Base-by-base conservation (phyloP, 2,888 invertebrate genomes). In the Caenorhabditis doughertyi region DNA sequence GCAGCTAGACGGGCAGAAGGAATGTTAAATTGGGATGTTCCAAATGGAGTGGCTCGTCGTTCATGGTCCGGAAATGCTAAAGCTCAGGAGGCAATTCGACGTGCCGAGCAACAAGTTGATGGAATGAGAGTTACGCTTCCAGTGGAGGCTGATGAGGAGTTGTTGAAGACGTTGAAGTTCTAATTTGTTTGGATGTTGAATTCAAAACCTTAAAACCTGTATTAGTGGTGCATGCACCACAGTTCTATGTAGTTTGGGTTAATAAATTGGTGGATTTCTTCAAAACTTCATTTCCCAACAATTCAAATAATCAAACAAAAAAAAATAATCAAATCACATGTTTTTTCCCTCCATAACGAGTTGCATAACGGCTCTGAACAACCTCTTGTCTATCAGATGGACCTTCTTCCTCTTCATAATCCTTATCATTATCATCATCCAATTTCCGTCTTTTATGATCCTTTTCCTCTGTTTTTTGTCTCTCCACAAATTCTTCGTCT, bases 11-110 rank as follows among this genome's bases (percentile, higher is more conserved):
- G 93, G 62, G 94, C 94, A 1, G 89, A 90, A 55, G 86, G 90
- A 53, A 93, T 94, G 93, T 91, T 94, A 16, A 89, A 92, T 13
- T 94, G 94, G 94, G 94, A 94, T 91, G 94, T 94, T 3, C 92
- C 93, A 44, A 94, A 94, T 90, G 94, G 94, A 79, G 94, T 94
- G 32, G 83, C 86, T 1, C 89, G 94, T 56, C 90, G 94, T 7
- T 92, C 93, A 44, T 94, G 94, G 94, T 92, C 94, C 9, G 94
- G 94, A 3, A 94, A 94, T 88, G 84, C 85, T 11, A 92, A 93
- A 77, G 94, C 94, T 1, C 89, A 92, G 76, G 92, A 93, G 79
- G 93, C 94, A 0, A 94, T 94, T 39, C 87, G 91, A 58, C 91
- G 85, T 92, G 65, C 93, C 93, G 25, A 94, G 94, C 93, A 86